A percentile compares a stretch with the other conserved stretches of the same genome.
Conservation (phyloP, 2,113 vertebrate genomes). For the Pluvianellus socialis region DNA sequence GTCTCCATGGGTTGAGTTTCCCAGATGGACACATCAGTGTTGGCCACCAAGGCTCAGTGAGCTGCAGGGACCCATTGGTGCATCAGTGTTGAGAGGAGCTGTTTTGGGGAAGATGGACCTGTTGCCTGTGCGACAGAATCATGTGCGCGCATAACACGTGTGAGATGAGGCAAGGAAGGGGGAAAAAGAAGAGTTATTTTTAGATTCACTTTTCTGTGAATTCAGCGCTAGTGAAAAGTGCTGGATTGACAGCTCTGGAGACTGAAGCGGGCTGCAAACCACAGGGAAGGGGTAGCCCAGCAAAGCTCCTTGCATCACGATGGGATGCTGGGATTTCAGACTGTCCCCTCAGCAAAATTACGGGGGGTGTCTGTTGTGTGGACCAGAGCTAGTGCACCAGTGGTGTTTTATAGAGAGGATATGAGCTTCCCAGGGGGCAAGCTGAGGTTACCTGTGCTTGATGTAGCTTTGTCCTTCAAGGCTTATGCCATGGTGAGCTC, state of each 20-base stretch:
- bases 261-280: not conserved
- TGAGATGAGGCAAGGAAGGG: slow-evolving; percentile 23
- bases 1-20: not conserved
- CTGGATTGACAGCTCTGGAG: slow-evolving; percentile 47
- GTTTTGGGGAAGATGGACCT: not conserved
- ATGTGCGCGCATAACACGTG: not conserved
- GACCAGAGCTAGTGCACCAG: not conserved
- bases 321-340: not conserved
- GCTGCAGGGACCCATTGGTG: fast-evolving
- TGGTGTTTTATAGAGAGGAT: not conserved
- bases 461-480: fast-evolving
- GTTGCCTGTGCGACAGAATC: slow-evolving; percentile 7
- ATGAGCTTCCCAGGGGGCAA: not conserved
- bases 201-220: slow-evolving; percentile 57
- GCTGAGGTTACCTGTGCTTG: not conserved
- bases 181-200: slow-evolving; percentile 26
- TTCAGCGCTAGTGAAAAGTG: slow-evolving; percentile 32
- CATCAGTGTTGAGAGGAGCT: fast-evolving
- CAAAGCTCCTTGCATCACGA: fast-evolving
- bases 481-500: not conserved
- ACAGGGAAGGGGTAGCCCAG: not conserved
- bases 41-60: not conserved
- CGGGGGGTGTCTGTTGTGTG: fast-evolving
- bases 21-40: not conserved
- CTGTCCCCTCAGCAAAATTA: not conserved